Percentiles rank a stretch among this genome's conserved stretches.
phyloP scores from a whole-genome alignment of 2,888 invertebrate species.

The Eupithecia tripunctaria region DNA sequence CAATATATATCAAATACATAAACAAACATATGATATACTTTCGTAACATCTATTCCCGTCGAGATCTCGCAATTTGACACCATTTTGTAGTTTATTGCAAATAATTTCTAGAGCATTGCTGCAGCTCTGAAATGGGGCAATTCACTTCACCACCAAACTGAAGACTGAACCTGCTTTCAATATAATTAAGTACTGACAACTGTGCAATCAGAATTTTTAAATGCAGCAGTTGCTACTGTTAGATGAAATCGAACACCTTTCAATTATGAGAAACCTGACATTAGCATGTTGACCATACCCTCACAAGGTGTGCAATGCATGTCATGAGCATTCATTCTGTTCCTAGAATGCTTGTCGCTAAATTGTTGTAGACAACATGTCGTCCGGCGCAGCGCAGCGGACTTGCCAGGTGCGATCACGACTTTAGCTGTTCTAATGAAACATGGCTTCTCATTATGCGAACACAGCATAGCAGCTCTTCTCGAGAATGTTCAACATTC shows the following conservation, averaged over 20 bases:
- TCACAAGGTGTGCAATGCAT: slow-evolving; percentile 65
- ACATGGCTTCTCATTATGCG: slow-evolving; percentile 42
- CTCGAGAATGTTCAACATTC: slow-evolving; percentile 16
- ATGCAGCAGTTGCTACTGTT: neutral
- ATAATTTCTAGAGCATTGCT: slow-evolving; percentile 44
- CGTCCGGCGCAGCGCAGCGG: slow-evolving; percentile 46
- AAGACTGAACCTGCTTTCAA: neutral
- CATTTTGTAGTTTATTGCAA: slow-evolving; percentile 54
- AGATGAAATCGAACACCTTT: slow-evolving; percentile 64
- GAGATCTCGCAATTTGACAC: slow-evolving; percentile 48
- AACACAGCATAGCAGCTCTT: slow-evolving; percentile 14
- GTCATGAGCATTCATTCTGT: slow-evolving; percentile 60
- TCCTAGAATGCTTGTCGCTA: slow-evolving; percentile 66
- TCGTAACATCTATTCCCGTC: slow-evolving; percentile 44
- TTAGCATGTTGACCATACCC: slow-evolving; percentile 59
- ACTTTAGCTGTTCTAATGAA: slow-evolving; percentile 48
- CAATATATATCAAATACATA: neutral
- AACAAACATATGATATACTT: slow-evolving; percentile 16
- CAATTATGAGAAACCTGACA: slow-evolving; percentile 69
- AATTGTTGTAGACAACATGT: slow-evolving; percentile 65
- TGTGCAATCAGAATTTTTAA: neutral
- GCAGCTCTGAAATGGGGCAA: slow-evolving; percentile 18
- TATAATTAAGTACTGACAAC: neutral
- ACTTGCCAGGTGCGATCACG: slow-evolving; percentile 68
- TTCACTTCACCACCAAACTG: neutral